Evolutionary conservation across 2,113 vertebrate genomes (phyloP), one percentile per base, ranked within the genome.

Genomic region (Edolisoma coerulescens): DNA sequence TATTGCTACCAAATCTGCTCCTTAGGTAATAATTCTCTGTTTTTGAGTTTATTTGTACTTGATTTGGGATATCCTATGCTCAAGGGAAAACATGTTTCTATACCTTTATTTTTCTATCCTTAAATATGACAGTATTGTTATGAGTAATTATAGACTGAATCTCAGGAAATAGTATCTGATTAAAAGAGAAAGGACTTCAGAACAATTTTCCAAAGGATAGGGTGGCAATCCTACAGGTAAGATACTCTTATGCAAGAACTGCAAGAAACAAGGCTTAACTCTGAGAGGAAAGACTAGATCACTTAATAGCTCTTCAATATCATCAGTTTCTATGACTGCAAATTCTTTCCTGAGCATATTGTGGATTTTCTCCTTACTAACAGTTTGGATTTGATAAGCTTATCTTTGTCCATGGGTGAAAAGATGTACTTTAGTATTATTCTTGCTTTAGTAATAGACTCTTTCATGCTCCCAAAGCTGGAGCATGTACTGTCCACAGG

Each of bases 1-100:
- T 95, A 93, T 90, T 86, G 59, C 65, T 86, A 90, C 41, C 56
- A 90, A 86, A 84, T 94, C 88, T 90, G 20, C 71, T 86, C 84
- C 88, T 93, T 94, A 86, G 47, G 35, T 95, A 94, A 64, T 83
- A 91, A 87, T 75, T 88, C 30, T 84, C 16, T 86, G 26, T 68
- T 90, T 60, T 2, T 93, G 67, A 90, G 47, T 75, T 95, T 95
- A 88, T 90, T 86, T 90, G 26, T 75, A 52, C 61, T 90, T 90
- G 30, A 86, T 90, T 90, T 90, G 26, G 20, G 22, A 41, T 23
- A 75, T 84, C 35, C 44, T 77, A 6, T 49, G 24, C 52, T 95
- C 7, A 33, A 87, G 92, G 39, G 56, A 84, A 90, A 90, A 60
- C 39, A 82, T 6, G 16, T 39, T 92, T 63, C 64, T 78, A 4